A percentile compares a stretch with the other conserved stretches of the same genome.
These are phyloP conservation scores for Melanotaenia duboulayi DNA, from an alignment of 2,113 vertebrate species.

Conservation along the genomic window DNA sequence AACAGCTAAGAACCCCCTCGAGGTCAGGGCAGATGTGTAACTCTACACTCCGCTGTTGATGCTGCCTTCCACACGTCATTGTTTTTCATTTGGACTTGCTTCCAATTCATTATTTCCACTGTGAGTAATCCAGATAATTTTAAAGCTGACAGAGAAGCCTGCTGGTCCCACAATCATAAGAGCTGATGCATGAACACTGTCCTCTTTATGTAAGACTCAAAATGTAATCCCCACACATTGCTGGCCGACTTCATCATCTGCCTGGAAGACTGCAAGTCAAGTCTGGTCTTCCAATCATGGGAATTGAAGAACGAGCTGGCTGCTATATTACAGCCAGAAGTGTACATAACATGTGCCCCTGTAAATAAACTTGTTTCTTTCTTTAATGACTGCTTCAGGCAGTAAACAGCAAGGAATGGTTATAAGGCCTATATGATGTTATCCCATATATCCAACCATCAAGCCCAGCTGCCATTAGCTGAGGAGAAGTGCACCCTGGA, in stretches of 20 bases:
- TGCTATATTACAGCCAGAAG: constrained; percentile 13
- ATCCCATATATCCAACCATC: not conserved
- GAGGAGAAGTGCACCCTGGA: too few species aligned
- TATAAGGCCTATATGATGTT: constrained; percentile 3
- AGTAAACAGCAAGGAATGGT: not conserved
- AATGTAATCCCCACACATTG: constrained; percentile 60
- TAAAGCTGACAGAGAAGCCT: constrained; percentile 67
- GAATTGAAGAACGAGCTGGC: constrained; percentile 44
- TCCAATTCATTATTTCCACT: constrained; percentile 61
- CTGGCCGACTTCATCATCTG: constrained; percentile 51
- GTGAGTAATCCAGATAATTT: constrained; percentile 67
- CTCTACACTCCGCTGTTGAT: constrained; percentile 58
- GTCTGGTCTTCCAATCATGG: constrained; percentile 38
- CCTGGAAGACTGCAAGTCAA: constrained; percentile 31
- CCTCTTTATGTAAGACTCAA: constrained; percentile 58
- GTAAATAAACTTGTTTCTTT: constrained; percentile 36
- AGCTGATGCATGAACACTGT: constrained; percentile 51
- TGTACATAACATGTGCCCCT: constrained; percentile 38
- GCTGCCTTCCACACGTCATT: constrained; percentile 51
- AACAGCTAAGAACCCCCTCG: constrained; percentile 63
- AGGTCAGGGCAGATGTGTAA: constrained; percentile 73
- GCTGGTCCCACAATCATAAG: constrained; percentile 55
- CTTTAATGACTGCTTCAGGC: constrained; percentile 13
- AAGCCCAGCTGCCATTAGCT: too few species aligned
- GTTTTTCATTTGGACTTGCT: constrained; percentile 69